Conservation (phyloP, 1,140 invertebrate species). For the Drosophila lowei region DNA sequence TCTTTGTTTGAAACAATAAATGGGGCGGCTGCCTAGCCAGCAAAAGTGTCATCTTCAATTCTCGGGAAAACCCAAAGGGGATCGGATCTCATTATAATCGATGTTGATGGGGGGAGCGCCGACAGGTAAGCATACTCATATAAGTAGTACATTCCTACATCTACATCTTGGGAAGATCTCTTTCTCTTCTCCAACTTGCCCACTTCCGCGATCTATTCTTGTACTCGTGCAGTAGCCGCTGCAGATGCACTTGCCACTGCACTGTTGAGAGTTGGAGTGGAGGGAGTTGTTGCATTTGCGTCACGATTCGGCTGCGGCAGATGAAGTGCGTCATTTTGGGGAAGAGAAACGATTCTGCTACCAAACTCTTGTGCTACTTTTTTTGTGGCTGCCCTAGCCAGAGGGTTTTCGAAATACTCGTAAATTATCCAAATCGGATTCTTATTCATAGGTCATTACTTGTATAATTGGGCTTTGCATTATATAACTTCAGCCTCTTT, state of each 20-base stretch:
- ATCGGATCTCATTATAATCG: neutral
- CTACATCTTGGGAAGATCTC: constrained; percentile 6
- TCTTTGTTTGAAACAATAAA: constrained; percentile 23
- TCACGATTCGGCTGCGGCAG: constrained; percentile 20
- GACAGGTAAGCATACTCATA: too few relatives aligned
- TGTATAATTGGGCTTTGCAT: too few relatives aligned
- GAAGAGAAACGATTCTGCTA: constrained; percentile 26
- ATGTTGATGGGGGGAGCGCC: too few relatives aligned
- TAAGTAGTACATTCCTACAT: neutral
- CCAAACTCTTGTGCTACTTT: constrained; percentile 12
- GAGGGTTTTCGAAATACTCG: too few relatives aligned
- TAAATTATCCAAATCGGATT: neutral
- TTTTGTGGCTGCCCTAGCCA: neutral
- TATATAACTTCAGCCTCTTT: too few relatives aligned
- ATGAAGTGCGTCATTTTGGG: constrained; percentile 64
- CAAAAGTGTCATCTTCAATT: constrained; percentile 33
- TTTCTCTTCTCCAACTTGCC: constrained; percentile 9
- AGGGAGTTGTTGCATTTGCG: constrained; percentile 65
- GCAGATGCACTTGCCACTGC: constrained; percentile 37
- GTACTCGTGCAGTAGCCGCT: constrained; percentile 32
- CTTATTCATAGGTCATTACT: too few relatives aligned
- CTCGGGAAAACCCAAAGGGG: constrained; percentile 29
- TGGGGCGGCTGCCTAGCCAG: neutral
- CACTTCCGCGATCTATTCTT: constrained; percentile 66
- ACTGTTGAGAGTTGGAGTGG: neutral